Conservation (phyloP, 2,888 invertebrate genomes). For the Oligia latruncula region DNA sequence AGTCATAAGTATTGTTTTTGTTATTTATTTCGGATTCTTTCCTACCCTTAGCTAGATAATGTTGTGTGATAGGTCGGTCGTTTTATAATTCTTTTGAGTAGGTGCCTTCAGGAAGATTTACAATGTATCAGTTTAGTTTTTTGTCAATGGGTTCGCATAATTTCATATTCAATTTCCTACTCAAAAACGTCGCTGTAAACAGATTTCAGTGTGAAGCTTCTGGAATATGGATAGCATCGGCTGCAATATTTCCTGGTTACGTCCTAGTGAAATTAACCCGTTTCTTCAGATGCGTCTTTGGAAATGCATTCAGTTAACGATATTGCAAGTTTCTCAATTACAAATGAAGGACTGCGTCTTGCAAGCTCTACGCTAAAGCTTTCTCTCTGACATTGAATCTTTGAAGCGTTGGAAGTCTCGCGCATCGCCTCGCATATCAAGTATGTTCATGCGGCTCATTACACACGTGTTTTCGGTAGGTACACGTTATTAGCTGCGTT, state of each 20-base stretch:
- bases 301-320: neutral
- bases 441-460: conserved; percentile 57
- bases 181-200: neutral
- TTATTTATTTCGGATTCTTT: conserved; percentile 42
- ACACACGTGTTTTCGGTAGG: conserved; percentile 60
- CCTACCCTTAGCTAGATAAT: neutral
- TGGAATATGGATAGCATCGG: neutral
- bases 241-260: neutral
- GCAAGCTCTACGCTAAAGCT: neutral
- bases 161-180: neutral
- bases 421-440: conserved; percentile 22
- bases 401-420: conserved; percentile 8
- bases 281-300: neutral
- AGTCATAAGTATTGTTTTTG: conserved; percentile 71
- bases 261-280: neutral
- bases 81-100: neutral
- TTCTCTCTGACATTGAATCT: conserved; percentile 1
- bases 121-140: neutral
- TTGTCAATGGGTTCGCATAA: neutral
- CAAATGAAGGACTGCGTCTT: neutral
- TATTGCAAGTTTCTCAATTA: neutral
- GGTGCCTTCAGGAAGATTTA: neutral
- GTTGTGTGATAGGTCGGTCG: neutral
- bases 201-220: neutral
- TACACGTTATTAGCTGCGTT: conserved; percentile 77